Evolutionary conservation across 2,888 invertebrate species (phyloP).

Genomic region (Zaprionus bogoriensis): DNA sequence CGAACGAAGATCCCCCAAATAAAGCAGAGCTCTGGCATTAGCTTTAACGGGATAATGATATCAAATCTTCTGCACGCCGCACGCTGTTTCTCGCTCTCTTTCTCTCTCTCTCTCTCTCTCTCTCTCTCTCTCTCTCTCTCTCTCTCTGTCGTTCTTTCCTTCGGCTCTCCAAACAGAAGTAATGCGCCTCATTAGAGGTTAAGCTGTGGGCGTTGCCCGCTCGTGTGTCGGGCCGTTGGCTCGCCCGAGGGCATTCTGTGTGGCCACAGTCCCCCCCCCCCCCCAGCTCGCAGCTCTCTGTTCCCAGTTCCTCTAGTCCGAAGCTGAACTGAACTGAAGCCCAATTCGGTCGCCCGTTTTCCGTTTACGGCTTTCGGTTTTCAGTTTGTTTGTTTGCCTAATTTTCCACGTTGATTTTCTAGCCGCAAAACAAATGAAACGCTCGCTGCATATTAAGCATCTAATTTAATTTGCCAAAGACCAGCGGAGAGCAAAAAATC

Average conservation of each 20-base stretch:
- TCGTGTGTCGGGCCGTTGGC: slow-evolving; percentile 13
- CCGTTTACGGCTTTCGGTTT: slow-evolving; percentile 3
- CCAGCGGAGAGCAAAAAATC: slow-evolving; percentile 28
- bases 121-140: background rate
- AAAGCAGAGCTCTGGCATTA: slow-evolving; percentile 51
- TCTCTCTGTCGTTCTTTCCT: background rate
- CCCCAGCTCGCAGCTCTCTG: background rate
- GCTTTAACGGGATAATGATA: slow-evolving; percentile 74
- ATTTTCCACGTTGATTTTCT: slow-evolving; percentile 79
- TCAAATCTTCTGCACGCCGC: slow-evolving; percentile 52
- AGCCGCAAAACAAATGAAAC: slow-evolving; percentile 79
- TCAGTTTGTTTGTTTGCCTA: slow-evolving; percentile 68
- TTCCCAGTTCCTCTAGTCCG: background rate
- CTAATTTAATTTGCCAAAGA: slow-evolving; percentile 68
- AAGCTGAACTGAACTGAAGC: background rate
- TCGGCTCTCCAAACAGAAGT: slow-evolving; percentile 44
- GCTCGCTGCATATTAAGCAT: slow-evolving; percentile 74
- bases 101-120: too few relatives aligned
- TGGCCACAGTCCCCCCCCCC: background rate
- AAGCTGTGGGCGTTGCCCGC: slow-evolving; percentile 50
- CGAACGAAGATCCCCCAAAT: slow-evolving; percentile 23
- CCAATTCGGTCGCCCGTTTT: slow-evolving; percentile 10
- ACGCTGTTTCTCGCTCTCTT: too few relatives aligned
- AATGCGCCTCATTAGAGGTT: slow-evolving; percentile 74
- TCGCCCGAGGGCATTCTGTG: too few relatives aligned